phyloP scores from a whole-genome alignment of 2,113 vertebrate genomes.

The Andinoacara biseriatus region DNA sequence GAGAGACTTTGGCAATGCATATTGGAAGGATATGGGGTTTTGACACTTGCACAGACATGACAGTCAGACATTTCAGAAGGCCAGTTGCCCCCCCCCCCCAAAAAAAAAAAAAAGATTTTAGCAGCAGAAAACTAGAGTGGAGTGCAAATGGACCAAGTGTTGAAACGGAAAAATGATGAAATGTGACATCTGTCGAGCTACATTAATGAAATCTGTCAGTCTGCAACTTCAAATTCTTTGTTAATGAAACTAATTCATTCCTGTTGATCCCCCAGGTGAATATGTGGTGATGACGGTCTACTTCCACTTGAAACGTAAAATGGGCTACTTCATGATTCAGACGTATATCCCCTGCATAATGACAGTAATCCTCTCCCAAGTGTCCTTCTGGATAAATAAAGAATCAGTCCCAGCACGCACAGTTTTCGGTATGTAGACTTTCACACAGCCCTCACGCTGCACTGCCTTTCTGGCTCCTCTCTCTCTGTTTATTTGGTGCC shows the following conservation, averaged over 20 bases:
- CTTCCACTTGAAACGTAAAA: constrained; percentile 97
- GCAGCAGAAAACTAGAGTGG: background rate
- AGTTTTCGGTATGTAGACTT: constrained; percentile 91
- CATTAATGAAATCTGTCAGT: constrained; percentile 28
- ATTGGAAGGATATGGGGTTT: background rate
- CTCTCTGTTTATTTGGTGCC: constrained; percentile 29
- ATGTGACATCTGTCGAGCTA: constrained; percentile 8
- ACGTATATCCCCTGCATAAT: constrained; percentile 99
- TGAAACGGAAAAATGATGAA: background rate
- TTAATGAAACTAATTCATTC: constrained; percentile 31
- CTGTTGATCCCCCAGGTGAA: constrained; percentile 86
- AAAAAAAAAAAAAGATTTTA: constrained; percentile 8
- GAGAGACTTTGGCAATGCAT: background rate
- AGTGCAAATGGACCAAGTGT: constrained; percentile 17
- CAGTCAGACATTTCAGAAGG: constrained; percentile 5
- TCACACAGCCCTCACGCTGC: constrained; percentile 50
- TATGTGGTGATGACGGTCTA: constrained; percentile 98
- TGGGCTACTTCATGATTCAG: constrained; percentile 99
- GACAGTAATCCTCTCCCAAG: constrained; percentile 99
- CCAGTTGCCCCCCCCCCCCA: background rate
- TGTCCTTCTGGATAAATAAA: constrained; percentile 99
- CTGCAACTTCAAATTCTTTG: constrained; percentile 19
- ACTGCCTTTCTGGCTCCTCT: constrained; percentile 17
- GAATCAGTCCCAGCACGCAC: constrained; percentile 98
- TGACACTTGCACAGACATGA: constrained; percentile 25